Evolutionary conservation across 1,140 invertebrate species (phyloP), one percentile per base, ranked within the genome.

Genomic region (Leptestheria dahalacensis): DNA sequence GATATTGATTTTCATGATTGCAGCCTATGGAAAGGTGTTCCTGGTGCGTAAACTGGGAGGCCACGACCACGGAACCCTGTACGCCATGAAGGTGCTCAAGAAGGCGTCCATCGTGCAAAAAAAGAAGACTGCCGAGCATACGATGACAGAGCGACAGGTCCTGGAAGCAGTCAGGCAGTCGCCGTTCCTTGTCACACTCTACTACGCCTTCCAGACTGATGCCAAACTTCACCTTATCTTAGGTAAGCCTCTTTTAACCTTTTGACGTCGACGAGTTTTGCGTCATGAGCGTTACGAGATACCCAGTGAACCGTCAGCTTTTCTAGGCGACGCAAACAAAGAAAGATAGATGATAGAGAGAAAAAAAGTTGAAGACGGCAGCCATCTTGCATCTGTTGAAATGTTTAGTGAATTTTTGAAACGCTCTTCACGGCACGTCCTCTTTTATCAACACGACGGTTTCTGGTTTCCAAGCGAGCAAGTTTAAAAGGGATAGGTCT

Each of bases 21-120:
- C 77, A 93, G 91, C 91, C 28, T 95, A 95, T 71, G 91, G 91
- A 63, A 91, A 92, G 74, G 91, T 95, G 62, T 95, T 91, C 73
- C 77, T 94, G 65, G 91, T 94, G 41, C 78, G 88, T 58, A 94
- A 94, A 74, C 76, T 78, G 63, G 81, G 79, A 25, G 84, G 85
- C 24, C 75, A 79, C 6, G 91, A 95, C 74, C 77, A 82, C 63
- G 84, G 85, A 1, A 82, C 84, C 60, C 74, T 94, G 15, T 95
- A 94, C 73, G 91, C 91, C 10, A 94, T 95, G 91, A 95, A 95
- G 71, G 88, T 95, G 46, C 73, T 95, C 63, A 90, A 89, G 68
- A 92, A 92, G 70, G 85, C 86, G 2, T 84, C 85, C 1, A 90
- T 94, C 61, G 84, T 91, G 1, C 85, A 88, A 68, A 94, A 92